A percentile compares a stretch with the other conserved stretches of the same genome.
phyloP scores from a whole-genome alignment of 2,888 invertebrate genomes.

The Scrobipalpa atriplicella region DNA sequence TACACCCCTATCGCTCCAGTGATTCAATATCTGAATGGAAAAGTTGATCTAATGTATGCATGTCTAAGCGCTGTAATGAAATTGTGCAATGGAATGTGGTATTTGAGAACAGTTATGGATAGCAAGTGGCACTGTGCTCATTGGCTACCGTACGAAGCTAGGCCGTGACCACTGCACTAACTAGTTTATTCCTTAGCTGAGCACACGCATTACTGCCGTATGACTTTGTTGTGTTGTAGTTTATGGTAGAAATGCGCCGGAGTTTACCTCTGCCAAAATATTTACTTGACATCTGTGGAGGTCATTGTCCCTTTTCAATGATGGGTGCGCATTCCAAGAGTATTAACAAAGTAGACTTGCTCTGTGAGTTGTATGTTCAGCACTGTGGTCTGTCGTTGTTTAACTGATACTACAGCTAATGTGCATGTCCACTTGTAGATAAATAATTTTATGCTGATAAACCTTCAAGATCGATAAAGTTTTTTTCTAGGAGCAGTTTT shows the following conservation, averaged over 20 bases:
- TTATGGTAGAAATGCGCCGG: constrained; percentile 7
- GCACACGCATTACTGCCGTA: background rate
- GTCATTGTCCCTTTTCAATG: constrained; percentile 59
- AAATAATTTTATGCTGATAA: constrained; percentile 3
- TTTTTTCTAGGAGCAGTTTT: background rate
- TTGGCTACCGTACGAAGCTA: constrained; percentile 1
- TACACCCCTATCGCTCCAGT: background rate
- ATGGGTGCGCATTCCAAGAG: constrained; percentile 9
- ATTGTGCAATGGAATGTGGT: constrained; percentile 6
- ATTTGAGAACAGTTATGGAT: background rate
- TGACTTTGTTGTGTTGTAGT: background rate
- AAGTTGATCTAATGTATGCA: constrained; percentile 2
- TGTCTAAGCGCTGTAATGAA: background rate
- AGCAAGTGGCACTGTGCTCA: background rate
- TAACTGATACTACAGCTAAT: background rate
- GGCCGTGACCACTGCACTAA: background rate
- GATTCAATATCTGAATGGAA: background rate
- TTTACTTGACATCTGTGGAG: constrained; percentile 57
- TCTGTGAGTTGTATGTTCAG: background rate
- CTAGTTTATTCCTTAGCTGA: background rate
- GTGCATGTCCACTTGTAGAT: background rate
- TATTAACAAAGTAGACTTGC: background rate
- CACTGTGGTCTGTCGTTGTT: background rate
- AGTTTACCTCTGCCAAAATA: constrained; percentile 36
- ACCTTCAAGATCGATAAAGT: background rate